These are phyloP conservation scores for Caenorhabditis tropicalis DNA, from an alignment of 1,140 invertebrate genomes.

Conservation along the genomic window DNA sequence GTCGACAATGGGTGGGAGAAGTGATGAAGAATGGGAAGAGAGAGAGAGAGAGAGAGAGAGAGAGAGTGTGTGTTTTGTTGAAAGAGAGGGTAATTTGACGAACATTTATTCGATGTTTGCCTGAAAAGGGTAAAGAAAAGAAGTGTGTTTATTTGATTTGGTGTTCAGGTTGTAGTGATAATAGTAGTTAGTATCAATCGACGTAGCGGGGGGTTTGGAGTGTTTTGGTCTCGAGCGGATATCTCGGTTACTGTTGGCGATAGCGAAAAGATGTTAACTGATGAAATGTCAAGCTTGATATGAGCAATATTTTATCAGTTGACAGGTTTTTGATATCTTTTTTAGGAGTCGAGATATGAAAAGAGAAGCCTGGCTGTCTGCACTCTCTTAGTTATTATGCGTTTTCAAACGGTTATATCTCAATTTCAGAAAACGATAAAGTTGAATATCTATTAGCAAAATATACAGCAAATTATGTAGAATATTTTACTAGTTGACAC, in stretches of 20 bases:
- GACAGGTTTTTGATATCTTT: no score
- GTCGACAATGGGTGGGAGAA: constrained; percentile 35
- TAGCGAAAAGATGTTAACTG: background rate
- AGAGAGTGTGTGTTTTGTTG: constrained; percentile 17
- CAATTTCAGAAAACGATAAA: no score
- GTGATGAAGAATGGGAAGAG: background rate
- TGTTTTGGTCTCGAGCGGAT: background rate
- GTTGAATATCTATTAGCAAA: no score
- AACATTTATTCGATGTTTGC: constrained; percentile 42
- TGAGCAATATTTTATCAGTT: no score
- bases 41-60: background rate
- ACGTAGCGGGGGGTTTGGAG: background rate
- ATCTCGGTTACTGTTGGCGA: no score
- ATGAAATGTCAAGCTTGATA: no score
- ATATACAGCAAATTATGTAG: no score
- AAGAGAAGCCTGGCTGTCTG: no score
- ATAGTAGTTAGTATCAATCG: background rate
- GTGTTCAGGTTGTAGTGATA: background rate
- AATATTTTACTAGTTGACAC: no score
- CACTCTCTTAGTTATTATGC: no score
- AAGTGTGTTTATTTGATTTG: constrained; percentile 40
- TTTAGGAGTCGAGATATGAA: no score
- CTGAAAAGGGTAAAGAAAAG: background rate
- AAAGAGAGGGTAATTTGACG: constrained; percentile 39
- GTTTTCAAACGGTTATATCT: no score